Conservation (phyloP, 2,888 invertebrate species). For the Drosophila subsilvestris region DNA sequence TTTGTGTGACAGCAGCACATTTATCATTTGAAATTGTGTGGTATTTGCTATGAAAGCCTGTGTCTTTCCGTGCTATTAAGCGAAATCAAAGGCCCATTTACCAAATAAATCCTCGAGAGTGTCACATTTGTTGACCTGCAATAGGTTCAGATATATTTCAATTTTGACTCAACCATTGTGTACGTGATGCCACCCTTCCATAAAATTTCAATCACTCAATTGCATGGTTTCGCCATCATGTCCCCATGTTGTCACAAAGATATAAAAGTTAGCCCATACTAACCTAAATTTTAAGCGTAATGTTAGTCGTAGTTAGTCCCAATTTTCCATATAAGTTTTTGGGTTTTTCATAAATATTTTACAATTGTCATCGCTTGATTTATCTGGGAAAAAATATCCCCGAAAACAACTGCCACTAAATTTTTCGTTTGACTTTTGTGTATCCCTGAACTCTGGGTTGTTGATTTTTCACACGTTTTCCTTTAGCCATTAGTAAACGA, state of each 20-base stretch:
- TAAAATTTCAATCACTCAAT: conserved; percentile 50
- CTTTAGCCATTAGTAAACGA: conserved; percentile 20
- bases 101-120: conserved; percentile 36
- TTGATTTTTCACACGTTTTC: conserved; percentile 27
- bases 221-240: conserved; percentile 19
- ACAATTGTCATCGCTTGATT: conserved; percentile 24
- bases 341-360: conserved; percentile 38
- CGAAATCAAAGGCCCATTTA: conserved; percentile 25
- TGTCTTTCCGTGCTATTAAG: not conserved
- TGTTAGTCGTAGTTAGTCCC: conserved; percentile 1
- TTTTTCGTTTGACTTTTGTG: conserved; percentile 18
- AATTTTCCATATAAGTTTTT: not conserved
- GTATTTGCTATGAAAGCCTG: too few relatives aligned
- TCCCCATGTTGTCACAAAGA: conserved; percentile 2
- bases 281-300: conserved; percentile 5
- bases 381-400: conserved; percentile 16
- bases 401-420: conserved; percentile 1
- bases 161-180: conserved; percentile 38
- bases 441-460: not conserved
- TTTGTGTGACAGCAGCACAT: not conserved
- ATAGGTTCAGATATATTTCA: conserved; percentile 27
- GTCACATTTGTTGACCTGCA: conserved; percentile 39
- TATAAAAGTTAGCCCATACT: not conserved
- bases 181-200: conserved; percentile 49
- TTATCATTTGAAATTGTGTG: not conserved